These are phyloP conservation scores for Uloborus diversus DNA, from an alignment of 1,140 invertebrate species.

Conservation along the genomic window DNA sequence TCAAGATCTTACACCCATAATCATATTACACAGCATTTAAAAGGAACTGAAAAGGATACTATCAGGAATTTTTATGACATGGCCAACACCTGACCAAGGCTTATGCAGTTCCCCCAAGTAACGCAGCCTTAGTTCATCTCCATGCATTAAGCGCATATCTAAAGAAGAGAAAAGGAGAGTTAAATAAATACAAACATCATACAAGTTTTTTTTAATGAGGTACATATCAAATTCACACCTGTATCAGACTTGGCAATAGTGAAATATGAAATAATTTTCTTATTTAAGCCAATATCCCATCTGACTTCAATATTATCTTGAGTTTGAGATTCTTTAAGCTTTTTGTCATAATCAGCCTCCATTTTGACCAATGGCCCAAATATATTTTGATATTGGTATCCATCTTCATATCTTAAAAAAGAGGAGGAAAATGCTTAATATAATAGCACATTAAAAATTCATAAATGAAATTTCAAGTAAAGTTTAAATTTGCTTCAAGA, in stretches of 20 bases:
- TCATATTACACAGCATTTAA: no score
- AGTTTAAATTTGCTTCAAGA: neutral
- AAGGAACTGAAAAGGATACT: slow-evolving; percentile 73
- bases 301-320: slow-evolving; percentile 98
- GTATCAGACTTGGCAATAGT: slow-evolving; percentile 97
- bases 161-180: slow-evolving; percentile 31
- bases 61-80: slow-evolving; percentile 98
- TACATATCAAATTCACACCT: slow-evolving; percentile 67
- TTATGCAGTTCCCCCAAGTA: slow-evolving; percentile 94
- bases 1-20: no score
- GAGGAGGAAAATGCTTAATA: neutral
- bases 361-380: slow-evolving; percentile 97
- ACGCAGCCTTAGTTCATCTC: slow-evolving; percentile 93
- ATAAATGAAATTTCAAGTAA: slow-evolving; percentile 5
- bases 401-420: slow-evolving; percentile 87
- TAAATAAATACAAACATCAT: no score
- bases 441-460: neutral
- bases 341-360: slow-evolving; percentile 98
- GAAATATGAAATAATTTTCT: slow-evolving; percentile 97
- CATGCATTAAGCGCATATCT: slow-evolving; percentile 99
- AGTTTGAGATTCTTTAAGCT: slow-evolving; percentile 97
- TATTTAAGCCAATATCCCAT: slow-evolving; percentile 98
- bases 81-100: slow-evolving; percentile 92
- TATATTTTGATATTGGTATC: slow-evolving; percentile 98
- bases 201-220: no score